Evolutionary conservation across 1,140 invertebrate genomes (phyloP).

Genomic region (Anoplophora glabripennis): DNA sequence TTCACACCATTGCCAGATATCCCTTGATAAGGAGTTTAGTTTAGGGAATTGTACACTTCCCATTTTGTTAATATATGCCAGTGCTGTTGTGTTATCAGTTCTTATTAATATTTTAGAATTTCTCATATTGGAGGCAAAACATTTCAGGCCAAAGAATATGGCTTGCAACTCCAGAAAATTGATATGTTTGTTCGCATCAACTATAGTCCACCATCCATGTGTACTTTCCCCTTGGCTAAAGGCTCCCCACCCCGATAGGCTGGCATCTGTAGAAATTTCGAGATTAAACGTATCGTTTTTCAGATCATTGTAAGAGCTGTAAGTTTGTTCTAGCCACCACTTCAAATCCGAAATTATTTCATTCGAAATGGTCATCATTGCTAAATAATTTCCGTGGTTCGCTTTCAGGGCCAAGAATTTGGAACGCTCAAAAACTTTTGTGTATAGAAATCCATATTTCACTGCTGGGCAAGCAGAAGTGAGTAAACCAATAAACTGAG

Average conservation of each 20-base stretch:
- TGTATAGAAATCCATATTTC: slow-evolving; percentile 9
- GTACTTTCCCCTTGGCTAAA: background rate
- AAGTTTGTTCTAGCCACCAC: too few species aligned
- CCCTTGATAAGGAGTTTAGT: background rate
- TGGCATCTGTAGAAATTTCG: background rate
- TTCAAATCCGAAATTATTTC: too few species aligned
- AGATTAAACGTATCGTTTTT: too few species aligned
- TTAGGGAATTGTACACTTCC: background rate
- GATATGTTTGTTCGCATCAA: slow-evolving; percentile 4
- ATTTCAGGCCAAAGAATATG: slow-evolving; percentile 12
- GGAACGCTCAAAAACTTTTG: background rate
- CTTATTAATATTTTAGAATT: too few species aligned
- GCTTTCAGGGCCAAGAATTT: background rate
- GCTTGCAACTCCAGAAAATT: slow-evolving; percentile 21
- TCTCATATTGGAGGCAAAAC: background rate
- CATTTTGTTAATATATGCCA: background rate
- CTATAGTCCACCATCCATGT: background rate
- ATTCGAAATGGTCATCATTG: background rate
- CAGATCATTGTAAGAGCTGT: too few species aligned
- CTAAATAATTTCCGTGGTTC: background rate
- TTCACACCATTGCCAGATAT: slow-evolving; percentile 1
- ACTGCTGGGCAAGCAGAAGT: background rate
- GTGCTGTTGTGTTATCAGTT: background rate
- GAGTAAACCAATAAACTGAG: background rate
- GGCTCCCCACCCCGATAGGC: slow-evolving; percentile 9